Percentiles rank a stretch among this genome's conserved stretches.
phyloP scores from a whole-genome alignment of 2,888 invertebrate species.

The Spodoptera picta region DNA sequence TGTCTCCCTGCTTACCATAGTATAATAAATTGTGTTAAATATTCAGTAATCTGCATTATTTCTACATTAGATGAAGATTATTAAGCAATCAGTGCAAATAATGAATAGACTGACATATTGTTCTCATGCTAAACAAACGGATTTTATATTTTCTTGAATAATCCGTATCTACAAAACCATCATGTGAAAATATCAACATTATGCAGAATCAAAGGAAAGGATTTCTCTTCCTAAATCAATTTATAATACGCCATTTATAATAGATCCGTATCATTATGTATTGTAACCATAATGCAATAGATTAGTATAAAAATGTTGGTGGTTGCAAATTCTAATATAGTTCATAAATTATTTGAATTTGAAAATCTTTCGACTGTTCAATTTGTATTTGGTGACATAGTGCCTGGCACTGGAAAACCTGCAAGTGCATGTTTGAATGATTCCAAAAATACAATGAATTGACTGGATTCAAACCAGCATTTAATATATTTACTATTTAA shows the following conservation, averaged over 20 bases:
- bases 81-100: conserved; percentile 36
- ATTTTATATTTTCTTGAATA: conserved; percentile 36
- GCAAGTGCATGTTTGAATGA: conserved; percentile 81
- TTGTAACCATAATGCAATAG: conserved; percentile 46
- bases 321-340: conserved; percentile 31
- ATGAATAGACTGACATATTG: conserved; percentile 50
- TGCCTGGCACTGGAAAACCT: conserved; percentile 42
- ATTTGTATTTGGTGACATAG: conserved; percentile 22
- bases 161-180: conserved; percentile 27
- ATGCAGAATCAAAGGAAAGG: conserved; percentile 29
- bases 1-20: conserved; percentile 11
- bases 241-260: conserved; percentile 37
- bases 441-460: conserved; percentile 70
- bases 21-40: conserved; percentile 38
- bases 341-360: conserved; percentile 33
- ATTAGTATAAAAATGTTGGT: conserved; percentile 35
- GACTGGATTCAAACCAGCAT: conserved; percentile 85
- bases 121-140: conserved; percentile 28
- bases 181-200: conserved; percentile 28
- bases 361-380: conserved; percentile 20
- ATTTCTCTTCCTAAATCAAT: conserved; percentile 35
- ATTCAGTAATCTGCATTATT: conserved; percentile 36
- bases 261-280: conserved; percentile 33
- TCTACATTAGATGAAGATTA: conserved; percentile 34
- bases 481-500: conserved; percentile 85